Conservation (phyloP, 2,113 vertebrate species). For the Uria aalge region DNA sequence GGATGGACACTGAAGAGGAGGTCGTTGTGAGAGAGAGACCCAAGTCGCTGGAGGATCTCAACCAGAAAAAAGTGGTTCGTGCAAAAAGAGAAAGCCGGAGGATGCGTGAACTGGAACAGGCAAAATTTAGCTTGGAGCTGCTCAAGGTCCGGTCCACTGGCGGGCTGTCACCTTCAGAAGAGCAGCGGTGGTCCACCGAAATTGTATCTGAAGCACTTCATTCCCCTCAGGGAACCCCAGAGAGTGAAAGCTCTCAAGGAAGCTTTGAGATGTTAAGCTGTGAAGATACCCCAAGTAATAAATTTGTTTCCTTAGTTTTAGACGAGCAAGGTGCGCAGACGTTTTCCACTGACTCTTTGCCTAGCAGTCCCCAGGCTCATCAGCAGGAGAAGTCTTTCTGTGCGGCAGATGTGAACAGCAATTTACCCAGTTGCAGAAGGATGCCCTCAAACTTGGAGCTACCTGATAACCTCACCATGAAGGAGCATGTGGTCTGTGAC, state of each 20-base stretch:
- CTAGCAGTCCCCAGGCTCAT: conserved; percentile 47
- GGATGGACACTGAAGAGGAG: conserved; percentile 63
- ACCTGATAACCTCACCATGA: conserved; percentile 18
- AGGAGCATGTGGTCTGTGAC: neutral
- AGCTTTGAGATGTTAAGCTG: conserved; percentile 88
- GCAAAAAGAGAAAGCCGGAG: conserved; percentile 93
- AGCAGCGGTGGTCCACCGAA: conserved; percentile 85
- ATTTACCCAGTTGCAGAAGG: neutral
- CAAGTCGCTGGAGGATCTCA: conserved; percentile 84
- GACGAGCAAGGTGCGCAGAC: conserved; percentile 61
- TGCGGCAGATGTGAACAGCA: conserved; percentile 20
- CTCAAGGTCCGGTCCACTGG: conserved; percentile 91
- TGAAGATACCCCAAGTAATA: conserved; percentile 79
- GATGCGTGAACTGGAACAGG: conserved; percentile 96
- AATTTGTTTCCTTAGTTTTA: conserved; percentile 29
- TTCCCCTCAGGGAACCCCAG: conserved; percentile 87
- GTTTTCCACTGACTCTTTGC: neutral
- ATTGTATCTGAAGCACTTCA: conserved; percentile 75
- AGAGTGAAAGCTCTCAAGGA: conserved; percentile 91
- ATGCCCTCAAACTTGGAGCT: conserved; percentile 4
- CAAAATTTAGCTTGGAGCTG: conserved; percentile 93
- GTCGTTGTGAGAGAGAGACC: conserved; percentile 82
- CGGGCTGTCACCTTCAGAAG: conserved; percentile 85
- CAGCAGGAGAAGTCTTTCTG: conserved; percentile 51
- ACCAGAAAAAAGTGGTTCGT: conserved; percentile 86